Evolutionary conservation across 2,113 vertebrate genomes (phyloP).

Genomic region (Pituophis catenifer): DNA sequence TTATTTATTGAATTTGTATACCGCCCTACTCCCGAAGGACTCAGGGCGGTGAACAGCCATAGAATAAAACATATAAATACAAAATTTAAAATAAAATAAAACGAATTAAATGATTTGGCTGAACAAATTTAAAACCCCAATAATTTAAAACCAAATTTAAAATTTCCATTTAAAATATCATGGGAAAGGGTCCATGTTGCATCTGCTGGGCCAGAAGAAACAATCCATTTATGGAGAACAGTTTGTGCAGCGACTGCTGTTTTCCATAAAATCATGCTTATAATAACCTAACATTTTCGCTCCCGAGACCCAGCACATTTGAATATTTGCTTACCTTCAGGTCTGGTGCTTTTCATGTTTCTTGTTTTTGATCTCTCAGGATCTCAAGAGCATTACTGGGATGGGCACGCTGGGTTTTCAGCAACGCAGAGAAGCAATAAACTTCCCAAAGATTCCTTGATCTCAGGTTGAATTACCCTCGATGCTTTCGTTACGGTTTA

Average conservation of each 20-base stretch:
- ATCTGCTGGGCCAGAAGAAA: background rate
- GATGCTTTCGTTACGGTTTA: background rate
- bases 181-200: background rate
- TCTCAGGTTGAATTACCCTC: background rate
- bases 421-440: background rate
- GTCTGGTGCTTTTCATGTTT: background rate
- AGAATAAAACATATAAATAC: too few relatives aligned
- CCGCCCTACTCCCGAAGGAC: too few relatives aligned
- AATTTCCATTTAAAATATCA: too few relatives aligned
- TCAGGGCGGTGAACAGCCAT: too few relatives aligned
- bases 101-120: too few relatives aligned
- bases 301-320: background rate
- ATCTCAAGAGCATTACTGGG: conserved; percentile 7
- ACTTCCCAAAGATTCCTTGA: background rate
- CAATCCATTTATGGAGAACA: background rate
- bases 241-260: background rate
- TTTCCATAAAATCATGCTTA: background rate
- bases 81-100: too few relatives aligned
- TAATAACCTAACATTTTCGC: background rate
- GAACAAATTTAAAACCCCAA: too few relatives aligned
- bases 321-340: background rate
- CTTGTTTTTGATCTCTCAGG: background rate
- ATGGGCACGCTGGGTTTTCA: conserved; percentile 21
- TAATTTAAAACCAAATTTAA: too few relatives aligned
- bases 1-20: too few relatives aligned